Base-by-base conservation (phyloP, 2,113 vertebrate genomes). In the Rhinopomastus cyanomelas region DNA sequence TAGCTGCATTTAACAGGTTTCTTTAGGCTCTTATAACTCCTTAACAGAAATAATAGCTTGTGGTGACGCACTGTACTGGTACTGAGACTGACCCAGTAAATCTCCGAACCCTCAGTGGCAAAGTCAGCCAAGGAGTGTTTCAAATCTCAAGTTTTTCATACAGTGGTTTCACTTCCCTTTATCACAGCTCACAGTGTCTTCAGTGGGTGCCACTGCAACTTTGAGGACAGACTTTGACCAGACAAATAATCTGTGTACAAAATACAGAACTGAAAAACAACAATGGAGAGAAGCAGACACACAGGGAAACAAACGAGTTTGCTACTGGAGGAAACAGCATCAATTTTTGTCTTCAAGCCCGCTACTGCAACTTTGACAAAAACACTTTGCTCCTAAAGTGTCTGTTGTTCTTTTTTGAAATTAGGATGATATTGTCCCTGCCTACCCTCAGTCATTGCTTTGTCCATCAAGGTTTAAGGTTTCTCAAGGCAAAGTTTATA, bases 391-490 rank as follows among this genome's bases (percentile, higher is more conserved):
- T 86, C 57, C 23, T 57, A 32, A 68, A 17, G 17, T 37, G 57
- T 86, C 91, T 85, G 8, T 42, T 67, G n/a, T n/a, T 92, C n/a
- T 30, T 93, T 51, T 55, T 77, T 37, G 88, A 86, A 94, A 89
- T 9, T 2, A 92, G 21, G 10, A 18, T 46, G 73, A 29, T 59
- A 16, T 89, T 93, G 82, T 78, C 49, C 60, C 53, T 93, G 32
- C 11, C 17, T 51, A 26, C 23, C 4, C 22, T 72, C 26, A 55
- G 42, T 72, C 88, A 14, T 81, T 91, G 57, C 67, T 85, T 85
- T 68, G 19, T 53, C 77, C 73, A 91, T 88, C 32, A 44, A 75
- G 7, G 86, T 85, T 57, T 72, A 57, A 94, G 37, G 3, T 56
- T 93, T 91, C 81, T 53, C 69, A 72, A 78, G 19, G 11, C 22